Conservation (phyloP, 2,113 vertebrate species). For the Empidonax traillii region DNA sequence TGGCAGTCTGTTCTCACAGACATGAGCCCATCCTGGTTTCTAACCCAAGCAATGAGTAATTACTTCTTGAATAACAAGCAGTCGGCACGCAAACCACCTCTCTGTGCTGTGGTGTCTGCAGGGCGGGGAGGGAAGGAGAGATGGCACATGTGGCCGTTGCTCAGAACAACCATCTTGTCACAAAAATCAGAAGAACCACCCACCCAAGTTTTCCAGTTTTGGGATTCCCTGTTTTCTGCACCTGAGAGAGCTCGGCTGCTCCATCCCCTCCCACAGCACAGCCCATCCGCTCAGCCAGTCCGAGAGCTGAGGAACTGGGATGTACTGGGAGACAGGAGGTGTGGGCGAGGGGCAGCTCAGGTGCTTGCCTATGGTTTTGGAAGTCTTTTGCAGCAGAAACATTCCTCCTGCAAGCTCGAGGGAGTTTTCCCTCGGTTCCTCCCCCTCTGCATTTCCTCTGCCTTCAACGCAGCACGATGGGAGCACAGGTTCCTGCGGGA, state of each 20-base stretch:
- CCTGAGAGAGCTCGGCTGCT: background rate
- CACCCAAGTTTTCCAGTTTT: too few relatives aligned
- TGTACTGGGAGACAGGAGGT: background rate
- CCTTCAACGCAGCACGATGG: accelerated
- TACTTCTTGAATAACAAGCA: constrained; percentile 17
- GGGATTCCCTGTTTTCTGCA: background rate
- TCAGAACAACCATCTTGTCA: background rate
- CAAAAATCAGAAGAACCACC: background rate
- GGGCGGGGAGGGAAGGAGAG: background rate
- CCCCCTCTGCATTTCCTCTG: background rate
- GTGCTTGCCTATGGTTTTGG: background rate
- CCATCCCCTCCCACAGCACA: background rate
- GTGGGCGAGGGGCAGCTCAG: background rate
- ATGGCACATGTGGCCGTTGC: accelerated
- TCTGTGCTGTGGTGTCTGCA: background rate
- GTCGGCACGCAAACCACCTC: background rate
- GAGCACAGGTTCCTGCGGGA: accelerated
- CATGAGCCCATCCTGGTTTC: constrained; percentile 12
- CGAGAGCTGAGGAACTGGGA: background rate
- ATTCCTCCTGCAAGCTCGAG: background rate
- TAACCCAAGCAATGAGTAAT: constrained; percentile 33
- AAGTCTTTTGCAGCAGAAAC: background rate
- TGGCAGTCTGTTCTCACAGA: constrained; percentile 5
- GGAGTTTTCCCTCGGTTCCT: background rate
- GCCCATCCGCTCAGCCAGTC: background rate